Conservation (phyloP, 1,140 invertebrate genomes). For the Magallana angulata region DNA sequence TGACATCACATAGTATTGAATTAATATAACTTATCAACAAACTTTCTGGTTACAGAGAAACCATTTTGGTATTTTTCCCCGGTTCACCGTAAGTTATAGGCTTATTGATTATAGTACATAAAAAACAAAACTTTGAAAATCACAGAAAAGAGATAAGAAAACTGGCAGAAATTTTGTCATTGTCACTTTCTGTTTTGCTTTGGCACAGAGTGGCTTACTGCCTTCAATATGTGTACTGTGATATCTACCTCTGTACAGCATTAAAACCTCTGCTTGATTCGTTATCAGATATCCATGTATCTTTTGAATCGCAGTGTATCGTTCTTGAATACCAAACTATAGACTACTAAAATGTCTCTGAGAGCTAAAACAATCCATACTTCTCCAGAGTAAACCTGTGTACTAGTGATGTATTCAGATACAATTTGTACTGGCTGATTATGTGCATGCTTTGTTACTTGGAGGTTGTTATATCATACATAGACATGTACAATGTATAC, state of each 20-base stretch:
- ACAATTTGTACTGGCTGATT: neutral
- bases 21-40: neutral
- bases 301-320: neutral
- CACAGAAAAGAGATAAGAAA: neutral
- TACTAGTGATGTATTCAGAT: slow-evolving; percentile 17
- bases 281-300: neutral
- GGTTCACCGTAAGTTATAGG: slow-evolving; percentile 3
- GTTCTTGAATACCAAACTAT: neutral
- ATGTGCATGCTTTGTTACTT: neutral
- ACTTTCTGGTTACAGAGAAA: slow-evolving; percentile 42
- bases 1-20: neutral
- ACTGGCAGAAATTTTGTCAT: neutral
- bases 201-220: slow-evolving; percentile 20
- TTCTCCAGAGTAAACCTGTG: slow-evolving; percentile 30
- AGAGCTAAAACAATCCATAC: slow-evolving; percentile 12
- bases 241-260: neutral
- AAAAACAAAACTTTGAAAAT: neutral
- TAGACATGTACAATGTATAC: neutral
- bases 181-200: slow-evolving; percentile 6
- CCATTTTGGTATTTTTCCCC: slow-evolving; percentile 39
- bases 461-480: neutral
- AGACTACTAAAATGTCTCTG: neutral
- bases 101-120: neutral
- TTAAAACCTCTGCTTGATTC: slow-evolving; percentile 3
- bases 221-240: slow-evolving; percentile 8